phyloP scores from a whole-genome alignment of 2,113 vertebrate genomes.

The Lipotes vexillifer region DNA sequence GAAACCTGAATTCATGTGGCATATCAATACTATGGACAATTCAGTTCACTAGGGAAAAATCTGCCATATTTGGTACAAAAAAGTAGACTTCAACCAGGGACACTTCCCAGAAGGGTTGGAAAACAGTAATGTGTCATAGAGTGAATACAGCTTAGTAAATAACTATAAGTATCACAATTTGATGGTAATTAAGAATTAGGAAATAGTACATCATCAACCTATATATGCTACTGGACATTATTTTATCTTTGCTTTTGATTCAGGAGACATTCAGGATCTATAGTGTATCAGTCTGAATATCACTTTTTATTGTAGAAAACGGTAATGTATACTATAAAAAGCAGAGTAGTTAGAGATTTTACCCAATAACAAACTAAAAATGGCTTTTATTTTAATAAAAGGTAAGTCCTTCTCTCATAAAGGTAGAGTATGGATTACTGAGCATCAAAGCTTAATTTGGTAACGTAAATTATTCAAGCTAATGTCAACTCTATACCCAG shows the following conservation, averaged over 20 bases:
- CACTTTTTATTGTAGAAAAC: constrained; percentile 1
- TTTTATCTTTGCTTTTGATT: background rate
- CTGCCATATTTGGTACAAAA: background rate
- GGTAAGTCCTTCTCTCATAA: background rate
- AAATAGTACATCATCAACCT: background rate
- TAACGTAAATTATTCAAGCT: background rate
- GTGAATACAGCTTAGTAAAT: background rate
- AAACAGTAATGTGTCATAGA: background rate
- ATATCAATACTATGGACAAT: background rate
- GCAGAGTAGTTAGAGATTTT: background rate
- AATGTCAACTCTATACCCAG: background rate
- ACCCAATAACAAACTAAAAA: background rate
- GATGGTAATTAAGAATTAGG: background rate
- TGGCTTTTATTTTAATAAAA: background rate
- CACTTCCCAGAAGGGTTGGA: background rate
- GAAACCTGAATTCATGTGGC: background rate
- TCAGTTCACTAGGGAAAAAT: background rate
- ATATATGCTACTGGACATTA: background rate
- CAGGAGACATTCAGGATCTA: background rate
- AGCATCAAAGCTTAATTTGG: background rate
- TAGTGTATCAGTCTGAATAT: background rate
- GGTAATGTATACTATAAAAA: background rate
- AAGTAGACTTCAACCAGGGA: background rate
- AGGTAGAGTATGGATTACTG: background rate
- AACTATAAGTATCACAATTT: background rate